These are phyloP conservation scores for Thereva unica DNA, from an alignment of 2,888 invertebrate species.

Conservation along the genomic window DNA sequence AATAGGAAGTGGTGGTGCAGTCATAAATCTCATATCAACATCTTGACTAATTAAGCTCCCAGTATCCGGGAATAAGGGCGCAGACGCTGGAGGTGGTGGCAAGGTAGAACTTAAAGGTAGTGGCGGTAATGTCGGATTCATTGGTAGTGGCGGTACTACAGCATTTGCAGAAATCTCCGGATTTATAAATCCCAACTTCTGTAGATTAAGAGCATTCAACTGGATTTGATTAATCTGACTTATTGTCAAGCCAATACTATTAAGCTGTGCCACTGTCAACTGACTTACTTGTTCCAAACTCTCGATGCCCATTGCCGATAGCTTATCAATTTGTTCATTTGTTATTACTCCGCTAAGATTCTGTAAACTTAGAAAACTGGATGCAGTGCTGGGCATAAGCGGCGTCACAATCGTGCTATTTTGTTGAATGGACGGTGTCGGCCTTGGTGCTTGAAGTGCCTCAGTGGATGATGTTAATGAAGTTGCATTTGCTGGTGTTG, in stretches of 20 bases:
- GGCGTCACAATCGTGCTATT: not conserved
- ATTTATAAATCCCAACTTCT: slow-evolving; percentile 59
- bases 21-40: slow-evolving; percentile 52
- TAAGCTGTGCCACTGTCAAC: slow-evolving; percentile 65
- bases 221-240: slow-evolving; percentile 67
- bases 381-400: slow-evolving; percentile 24
- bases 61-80: not conserved
- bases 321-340: slow-evolving; percentile 63
- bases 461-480: not conserved
- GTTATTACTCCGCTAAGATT: slow-evolving; percentile 65
- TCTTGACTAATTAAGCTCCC: slow-evolving; percentile 40
- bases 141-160: not conserved
- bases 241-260: slow-evolving; percentile 64
- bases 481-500: slow-evolving; percentile 5
- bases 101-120: not conserved
- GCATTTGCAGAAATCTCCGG: not conserved
- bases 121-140: not conserved
- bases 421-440: not conserved
- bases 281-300: slow-evolving; percentile 67
- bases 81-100: not conserved
- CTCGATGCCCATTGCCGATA: slow-evolving; percentile 64
- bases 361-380: slow-evolving; percentile 62
- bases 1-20: slow-evolving; percentile 38
- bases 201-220: slow-evolving; percentile 65
- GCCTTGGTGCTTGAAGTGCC: not conserved